Evolutionary conservation across 2,797 vertebrate species (phyloP).

Genomic region (Chloroceryle inda): DNA sequence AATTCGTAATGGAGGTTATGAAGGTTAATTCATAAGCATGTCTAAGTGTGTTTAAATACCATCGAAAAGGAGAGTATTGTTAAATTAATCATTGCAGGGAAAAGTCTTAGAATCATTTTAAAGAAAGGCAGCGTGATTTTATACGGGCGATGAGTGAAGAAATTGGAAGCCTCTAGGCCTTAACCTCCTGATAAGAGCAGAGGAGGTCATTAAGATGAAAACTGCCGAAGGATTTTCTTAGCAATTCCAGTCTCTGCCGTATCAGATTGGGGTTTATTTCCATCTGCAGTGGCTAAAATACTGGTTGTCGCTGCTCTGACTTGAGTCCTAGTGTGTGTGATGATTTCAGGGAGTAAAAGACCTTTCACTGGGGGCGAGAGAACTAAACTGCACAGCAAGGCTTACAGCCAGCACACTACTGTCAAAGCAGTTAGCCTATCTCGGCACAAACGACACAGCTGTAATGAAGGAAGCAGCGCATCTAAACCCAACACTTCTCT

Average conservation of each 20-base stretch:
- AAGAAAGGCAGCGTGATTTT: not conserved
- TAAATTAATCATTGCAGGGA: constrained; percentile 19
- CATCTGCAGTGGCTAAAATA: not conserved
- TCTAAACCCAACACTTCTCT: not conserved
- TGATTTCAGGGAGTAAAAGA: not conserved
- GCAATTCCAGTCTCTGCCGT: not conserved
- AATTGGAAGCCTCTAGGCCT: not conserved
- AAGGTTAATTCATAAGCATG: constrained; percentile 55
- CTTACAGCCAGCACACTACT: not conserved
- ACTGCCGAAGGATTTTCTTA: constrained; percentile 5
- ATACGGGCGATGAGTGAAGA: not conserved
- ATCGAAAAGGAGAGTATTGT: not conserved
- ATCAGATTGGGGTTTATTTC: not conserved
- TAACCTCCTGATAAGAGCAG: not conserved
- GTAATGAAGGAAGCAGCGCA: not conserved
- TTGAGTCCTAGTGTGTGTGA: not conserved
- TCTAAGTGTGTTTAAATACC: constrained; percentile 47
- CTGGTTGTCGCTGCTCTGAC: not conserved
- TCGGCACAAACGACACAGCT: not conserved
- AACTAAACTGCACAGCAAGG: not conserved
- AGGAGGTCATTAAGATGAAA: not conserved
- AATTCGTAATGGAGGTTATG: constrained; percentile 12
- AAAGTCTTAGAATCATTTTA: not conserved
- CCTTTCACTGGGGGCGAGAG: not conserved
- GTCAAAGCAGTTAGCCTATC: not conserved